These are phyloP conservation scores for Micrasema minimum DNA, from an alignment of 1,140 invertebrate genomes.

Conservation along the genomic window DNA sequence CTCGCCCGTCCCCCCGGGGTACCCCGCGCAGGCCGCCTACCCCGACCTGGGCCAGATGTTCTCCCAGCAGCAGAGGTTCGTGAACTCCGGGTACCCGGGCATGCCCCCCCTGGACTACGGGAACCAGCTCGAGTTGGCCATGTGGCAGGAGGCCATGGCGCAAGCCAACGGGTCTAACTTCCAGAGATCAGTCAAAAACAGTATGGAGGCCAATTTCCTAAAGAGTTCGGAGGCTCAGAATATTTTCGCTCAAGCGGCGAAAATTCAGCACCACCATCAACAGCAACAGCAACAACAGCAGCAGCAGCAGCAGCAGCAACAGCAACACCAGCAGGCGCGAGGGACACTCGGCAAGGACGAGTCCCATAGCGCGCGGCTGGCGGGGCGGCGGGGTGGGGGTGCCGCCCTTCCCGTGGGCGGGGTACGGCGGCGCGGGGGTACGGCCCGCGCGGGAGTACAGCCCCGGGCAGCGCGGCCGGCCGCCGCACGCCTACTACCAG, in stretches of 20 bases:
- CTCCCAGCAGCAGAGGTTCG: conserved; percentile 59
- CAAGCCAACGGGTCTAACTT: conserved; percentile 64
- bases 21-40: conserved; percentile 60
- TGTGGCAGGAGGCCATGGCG: conserved; percentile 75
- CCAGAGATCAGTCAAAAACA: conserved; percentile 56
- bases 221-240: conserved; percentile 62
- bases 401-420: conserved; percentile 24
- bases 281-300: conserved; percentile 46
- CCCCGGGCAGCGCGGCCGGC: conserved; percentile 57
- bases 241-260: conserved; percentile 63
- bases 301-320: background rate
- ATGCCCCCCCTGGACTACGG: conserved; percentile 67
- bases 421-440: conserved; percentile 13
- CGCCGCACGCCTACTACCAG: conserved; percentile 60
- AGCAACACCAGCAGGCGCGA: conserved; percentile 4
- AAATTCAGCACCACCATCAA: conserved; percentile 58
- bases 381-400: conserved; percentile 30
- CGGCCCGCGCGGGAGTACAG: conserved; percentile 18
- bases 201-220: conserved; percentile 58
- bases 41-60: conserved; percentile 67
- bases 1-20: conserved; percentile 59
- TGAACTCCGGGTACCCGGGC: conserved; percentile 62
- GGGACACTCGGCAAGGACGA: conserved; percentile 47
- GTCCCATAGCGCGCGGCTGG: conserved; percentile 46
- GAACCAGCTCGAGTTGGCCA: conserved; percentile 71